These are phyloP conservation scores for Cynopterus brachyotis DNA, from an alignment of 2,113 vertebrate species.

Conservation along the genomic window DNA sequence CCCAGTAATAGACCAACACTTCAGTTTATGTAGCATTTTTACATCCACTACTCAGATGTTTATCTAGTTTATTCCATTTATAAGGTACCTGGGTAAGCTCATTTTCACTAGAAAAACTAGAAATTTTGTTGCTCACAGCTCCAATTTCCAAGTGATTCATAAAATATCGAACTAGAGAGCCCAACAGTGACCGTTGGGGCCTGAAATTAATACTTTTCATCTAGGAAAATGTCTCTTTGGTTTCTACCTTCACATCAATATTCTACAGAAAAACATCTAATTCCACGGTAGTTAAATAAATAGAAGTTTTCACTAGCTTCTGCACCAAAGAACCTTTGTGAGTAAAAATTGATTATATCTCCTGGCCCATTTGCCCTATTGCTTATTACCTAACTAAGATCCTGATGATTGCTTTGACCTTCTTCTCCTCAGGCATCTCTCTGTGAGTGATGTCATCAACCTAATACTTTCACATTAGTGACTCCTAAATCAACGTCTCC, in stretches of 20 bases:
- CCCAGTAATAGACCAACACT: neutral
- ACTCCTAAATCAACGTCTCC: neutral
- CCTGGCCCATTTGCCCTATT: neutral
- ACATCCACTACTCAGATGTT: neutral
- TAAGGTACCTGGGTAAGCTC: neutral
- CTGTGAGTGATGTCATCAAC: neutral
- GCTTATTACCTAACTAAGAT: neutral
- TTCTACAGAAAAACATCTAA: neutral
- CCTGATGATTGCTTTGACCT: neutral
- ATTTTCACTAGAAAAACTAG: neutral
- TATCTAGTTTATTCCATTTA: neutral
- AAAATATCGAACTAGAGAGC: neutral
- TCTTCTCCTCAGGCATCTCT: neutral
- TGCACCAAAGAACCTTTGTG: neutral
- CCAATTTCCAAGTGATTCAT: neutral
- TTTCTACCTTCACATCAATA: neutral
- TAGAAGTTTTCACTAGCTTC: neutral
- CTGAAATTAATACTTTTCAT: neutral
- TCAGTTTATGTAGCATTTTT: neutral
- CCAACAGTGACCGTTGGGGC: neutral
- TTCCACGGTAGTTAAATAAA: constrained; percentile 7
- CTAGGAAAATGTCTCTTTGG: neutral
- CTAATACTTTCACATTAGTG: neutral
- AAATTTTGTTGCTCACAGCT: neutral
- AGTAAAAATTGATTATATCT: neutral